A percentile compares a stretch with the other conserved stretches of the same genome.
phyloP scores from a whole-genome alignment of 2,888 invertebrate genomes.

The Adelognathus sp. region DNA sequence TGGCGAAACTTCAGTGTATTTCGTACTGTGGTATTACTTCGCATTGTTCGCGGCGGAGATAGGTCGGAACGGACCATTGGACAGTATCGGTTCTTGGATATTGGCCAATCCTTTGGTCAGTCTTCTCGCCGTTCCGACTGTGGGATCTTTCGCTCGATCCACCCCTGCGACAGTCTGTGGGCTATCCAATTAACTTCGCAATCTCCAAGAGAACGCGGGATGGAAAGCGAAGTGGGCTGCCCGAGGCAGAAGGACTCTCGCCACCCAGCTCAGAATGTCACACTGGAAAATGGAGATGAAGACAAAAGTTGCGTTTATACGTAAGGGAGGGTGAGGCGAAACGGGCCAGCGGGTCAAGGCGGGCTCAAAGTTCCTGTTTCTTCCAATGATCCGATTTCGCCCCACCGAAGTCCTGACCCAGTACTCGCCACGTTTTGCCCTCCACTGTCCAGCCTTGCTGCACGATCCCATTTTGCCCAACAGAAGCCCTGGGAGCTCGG shows the following conservation, averaged over 20 bases:
- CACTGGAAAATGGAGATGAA: neutral
- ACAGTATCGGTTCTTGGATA: slow-evolving; percentile 22
- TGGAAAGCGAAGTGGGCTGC: neutral
- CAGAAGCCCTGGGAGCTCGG: no score
- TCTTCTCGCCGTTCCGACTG: slow-evolving; percentile 26
- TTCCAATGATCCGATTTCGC: no score
- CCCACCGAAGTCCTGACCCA: no score
- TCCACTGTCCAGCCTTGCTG: no score
- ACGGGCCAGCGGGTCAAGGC: no score
- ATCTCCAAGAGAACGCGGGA: neutral
- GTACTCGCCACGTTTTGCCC: no score
- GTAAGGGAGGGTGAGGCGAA: neutral
- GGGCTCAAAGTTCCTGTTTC: no score
- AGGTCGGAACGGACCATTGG: neutral
- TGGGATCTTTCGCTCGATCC: neutral
- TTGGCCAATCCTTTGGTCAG: slow-evolving; percentile 28
- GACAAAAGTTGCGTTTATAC: neutral
- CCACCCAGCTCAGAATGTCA: neutral
- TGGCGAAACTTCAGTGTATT: neutral
- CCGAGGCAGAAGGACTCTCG: neutral
- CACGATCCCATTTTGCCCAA: neutral
- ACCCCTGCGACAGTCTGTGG: slow-evolving; percentile 19
- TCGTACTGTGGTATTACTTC: neutral
- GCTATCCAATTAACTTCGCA: slow-evolving; percentile 29
- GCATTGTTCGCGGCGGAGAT: neutral